These are phyloP conservation scores for Drosophila orosa DNA, from an alignment of 1,140 invertebrate species.

Conservation along the genomic window DNA sequence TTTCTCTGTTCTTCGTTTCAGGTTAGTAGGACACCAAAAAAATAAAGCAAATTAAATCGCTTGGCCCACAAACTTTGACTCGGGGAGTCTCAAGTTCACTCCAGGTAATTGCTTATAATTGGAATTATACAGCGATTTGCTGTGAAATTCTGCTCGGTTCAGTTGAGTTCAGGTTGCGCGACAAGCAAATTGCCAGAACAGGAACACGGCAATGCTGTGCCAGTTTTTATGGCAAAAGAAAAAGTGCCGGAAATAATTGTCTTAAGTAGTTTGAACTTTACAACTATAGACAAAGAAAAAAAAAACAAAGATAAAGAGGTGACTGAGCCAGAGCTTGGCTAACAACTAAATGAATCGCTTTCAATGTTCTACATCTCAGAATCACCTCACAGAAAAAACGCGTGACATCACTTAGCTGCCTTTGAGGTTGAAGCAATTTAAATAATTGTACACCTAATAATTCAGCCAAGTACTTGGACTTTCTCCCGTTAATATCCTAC, in stretches of 20 bases:
- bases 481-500: slow-evolving; percentile 21
- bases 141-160: slow-evolving; percentile 67
- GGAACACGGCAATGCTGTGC: slow-evolving; percentile 46
- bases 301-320: slow-evolving; percentile 1
- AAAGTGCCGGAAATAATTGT: slow-evolving; percentile 80
- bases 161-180: slow-evolving; percentile 37
- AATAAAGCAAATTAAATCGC: slow-evolving; percentile 13
- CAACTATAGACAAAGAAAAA: slow-evolving; percentile 13
- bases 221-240: slow-evolving; percentile 64
- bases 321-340: slow-evolving; percentile 8
- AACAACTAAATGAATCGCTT: slow-evolving; percentile 46
- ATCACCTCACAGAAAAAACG: slow-evolving; percentile 15
- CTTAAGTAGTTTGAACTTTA: slow-evolving; percentile 79
- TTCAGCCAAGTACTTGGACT: slow-evolving; percentile 25
- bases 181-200: slow-evolving; percentile 59
- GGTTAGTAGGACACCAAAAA: slow-evolving; percentile 64
- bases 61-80: slow-evolving; percentile 56
- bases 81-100: slow-evolving; percentile 52
- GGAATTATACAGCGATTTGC: slow-evolving; percentile 71
- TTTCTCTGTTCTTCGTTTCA: slow-evolving; percentile 65
- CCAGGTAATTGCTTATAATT: slow-evolving; percentile 74
- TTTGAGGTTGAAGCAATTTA: slow-evolving; percentile 35
- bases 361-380: slow-evolving; percentile 28
- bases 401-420: slow-evolving; percentile 27
- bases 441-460: slow-evolving; percentile 15